A percentile compares a stretch with the other conserved stretches of the same genome.
Evolutionary conservation across 2,113 vertebrate species (phyloP).

Genomic region (Callorhinus ursinus): DNA sequence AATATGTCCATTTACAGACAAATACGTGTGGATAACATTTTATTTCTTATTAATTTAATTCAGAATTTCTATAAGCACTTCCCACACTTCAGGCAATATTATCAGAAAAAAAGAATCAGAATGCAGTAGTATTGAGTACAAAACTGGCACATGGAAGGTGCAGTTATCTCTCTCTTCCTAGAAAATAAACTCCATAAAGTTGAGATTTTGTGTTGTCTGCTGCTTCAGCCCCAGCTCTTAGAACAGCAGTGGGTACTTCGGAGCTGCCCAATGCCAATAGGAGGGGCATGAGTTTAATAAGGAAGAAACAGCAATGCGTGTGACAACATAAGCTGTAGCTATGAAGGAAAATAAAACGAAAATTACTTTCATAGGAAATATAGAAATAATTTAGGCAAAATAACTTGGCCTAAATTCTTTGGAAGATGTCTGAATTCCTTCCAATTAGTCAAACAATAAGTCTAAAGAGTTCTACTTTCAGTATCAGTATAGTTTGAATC

Average conservation of each 20-base stretch:
- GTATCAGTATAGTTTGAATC: constrained; percentile 36
- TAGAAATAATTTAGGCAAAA: constrained; percentile 8
- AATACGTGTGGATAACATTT: not conserved
- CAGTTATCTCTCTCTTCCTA: not conserved
- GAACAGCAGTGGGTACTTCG: not conserved
- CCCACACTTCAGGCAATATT: not conserved
- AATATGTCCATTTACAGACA: not conserved
- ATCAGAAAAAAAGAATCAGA: not conserved
- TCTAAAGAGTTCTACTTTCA: constrained; percentile 18
- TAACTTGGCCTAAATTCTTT: not conserved
- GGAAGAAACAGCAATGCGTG: not conserved
- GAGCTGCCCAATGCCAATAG: not conserved
- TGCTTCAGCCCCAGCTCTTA: not conserved
- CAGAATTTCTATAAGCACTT: not conserved
- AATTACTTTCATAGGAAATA: constrained; percentile 23
- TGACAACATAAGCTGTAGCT: not conserved
- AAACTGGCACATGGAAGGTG: not conserved
- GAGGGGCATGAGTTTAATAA: not conserved
- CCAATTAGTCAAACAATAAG: not conserved
- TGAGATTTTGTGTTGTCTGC: not conserved
- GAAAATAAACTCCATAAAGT: not conserved
- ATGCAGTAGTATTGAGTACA: not conserved
- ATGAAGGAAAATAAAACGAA: not conserved
- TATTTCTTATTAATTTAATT: not conserved
- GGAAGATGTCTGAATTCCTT: constrained; percentile 9